Evolutionary conservation across 1,140 invertebrate species (phyloP).

Genomic region (Trinorchestia longiramus): DNA sequence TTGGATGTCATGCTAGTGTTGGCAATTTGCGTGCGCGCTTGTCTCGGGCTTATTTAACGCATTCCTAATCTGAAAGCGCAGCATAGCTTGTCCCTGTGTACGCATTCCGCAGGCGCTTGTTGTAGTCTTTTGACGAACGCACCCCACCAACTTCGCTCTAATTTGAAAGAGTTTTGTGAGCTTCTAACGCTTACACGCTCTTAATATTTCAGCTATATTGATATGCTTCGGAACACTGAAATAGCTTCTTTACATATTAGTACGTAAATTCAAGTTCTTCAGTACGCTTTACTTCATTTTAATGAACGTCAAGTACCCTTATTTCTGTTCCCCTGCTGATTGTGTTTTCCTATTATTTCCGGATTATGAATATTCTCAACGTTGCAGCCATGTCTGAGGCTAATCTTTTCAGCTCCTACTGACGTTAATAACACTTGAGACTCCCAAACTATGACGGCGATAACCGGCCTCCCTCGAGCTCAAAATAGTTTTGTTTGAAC

Average conservation of each 20-base stretch:
- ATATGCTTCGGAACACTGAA: neutral
- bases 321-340: neutral
- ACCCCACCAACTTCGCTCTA: slow-evolving; percentile 30
- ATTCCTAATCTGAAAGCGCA: slow-evolving; percentile 30
- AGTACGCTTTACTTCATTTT: neutral
- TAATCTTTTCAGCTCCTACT: neutral
- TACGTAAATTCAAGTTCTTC: neutral
- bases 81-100: neutral
- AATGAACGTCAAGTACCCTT: neutral
- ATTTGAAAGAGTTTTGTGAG: slow-evolving; percentile 43
- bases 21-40: slow-evolving; percentile 7
- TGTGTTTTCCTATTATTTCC: neutral
- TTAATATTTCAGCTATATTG: neutral
- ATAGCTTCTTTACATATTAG: neutral
- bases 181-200: slow-evolving; percentile 8
- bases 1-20: neutral
- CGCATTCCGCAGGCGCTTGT: slow-evolving; percentile 42
- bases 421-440: neutral
- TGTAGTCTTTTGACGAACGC: neutral
- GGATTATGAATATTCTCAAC: neutral
- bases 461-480: neutral
- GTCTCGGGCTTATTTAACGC: slow-evolving; percentile 31
- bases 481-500: slow-evolving; percentile 14
- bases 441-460: neutral
- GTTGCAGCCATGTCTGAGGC: neutral